A percentile compares a stretch with the other conserved stretches of the same genome.
Conservation (phyloP, 2,113 vertebrate species). For the Equus przewalskii region DNA sequence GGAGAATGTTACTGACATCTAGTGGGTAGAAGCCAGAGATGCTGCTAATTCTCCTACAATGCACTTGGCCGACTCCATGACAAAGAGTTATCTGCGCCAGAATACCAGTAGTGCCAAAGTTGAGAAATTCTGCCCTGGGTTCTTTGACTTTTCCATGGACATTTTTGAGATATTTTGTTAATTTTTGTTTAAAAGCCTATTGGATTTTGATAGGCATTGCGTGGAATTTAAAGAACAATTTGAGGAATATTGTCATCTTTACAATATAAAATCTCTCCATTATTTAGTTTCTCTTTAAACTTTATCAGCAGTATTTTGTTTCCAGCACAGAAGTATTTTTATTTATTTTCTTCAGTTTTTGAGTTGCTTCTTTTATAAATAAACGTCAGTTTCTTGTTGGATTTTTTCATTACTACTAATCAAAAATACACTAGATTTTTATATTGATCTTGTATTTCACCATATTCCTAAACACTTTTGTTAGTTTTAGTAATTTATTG, state of each 20-base stretch:
- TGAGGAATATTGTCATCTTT: neutral
- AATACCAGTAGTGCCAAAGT: neutral
- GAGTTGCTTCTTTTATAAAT: neutral
- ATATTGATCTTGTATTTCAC: neutral
- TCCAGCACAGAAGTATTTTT: neutral
- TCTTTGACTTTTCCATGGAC: neutral
- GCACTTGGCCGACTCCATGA: too few species aligned
- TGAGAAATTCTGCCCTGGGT: neutral
- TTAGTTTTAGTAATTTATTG: neutral
- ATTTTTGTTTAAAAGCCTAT: neutral
- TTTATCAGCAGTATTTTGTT: neutral
- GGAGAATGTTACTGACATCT: neutral
- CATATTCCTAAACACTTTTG: neutral
- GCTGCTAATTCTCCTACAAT: neutral
- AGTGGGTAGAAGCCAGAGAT: neutral
- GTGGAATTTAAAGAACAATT: neutral
- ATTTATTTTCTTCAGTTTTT: neutral
- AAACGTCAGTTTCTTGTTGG: neutral
- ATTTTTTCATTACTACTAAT: neutral
- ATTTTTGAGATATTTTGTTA: neutral
- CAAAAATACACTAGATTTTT: neutral
- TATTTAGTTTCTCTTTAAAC: neutral
- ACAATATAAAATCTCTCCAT: neutral
- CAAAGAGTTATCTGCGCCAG: neutral
- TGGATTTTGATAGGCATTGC: neutral